Percentiles rank a stretch among this genome's conserved stretches.
Evolutionary conservation across 2,888 invertebrate species (phyloP).

Genomic region (Acanthococcus lagerstroemiae): DNA sequence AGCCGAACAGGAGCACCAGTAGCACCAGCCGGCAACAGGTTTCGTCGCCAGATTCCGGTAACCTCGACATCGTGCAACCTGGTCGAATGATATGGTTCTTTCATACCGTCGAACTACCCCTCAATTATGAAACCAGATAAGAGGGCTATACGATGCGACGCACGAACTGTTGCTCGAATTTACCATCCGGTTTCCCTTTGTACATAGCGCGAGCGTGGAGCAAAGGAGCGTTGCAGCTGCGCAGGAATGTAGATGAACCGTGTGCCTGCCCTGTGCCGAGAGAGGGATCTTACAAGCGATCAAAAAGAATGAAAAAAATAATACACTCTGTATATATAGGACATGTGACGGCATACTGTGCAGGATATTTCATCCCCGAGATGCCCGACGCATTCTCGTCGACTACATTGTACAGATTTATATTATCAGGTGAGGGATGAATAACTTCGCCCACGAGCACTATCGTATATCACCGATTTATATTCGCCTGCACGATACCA

Average conservation of each 20-base stretch:
- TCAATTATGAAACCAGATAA: conserved; percentile 15
- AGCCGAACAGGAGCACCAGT: no score
- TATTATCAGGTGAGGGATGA: no score
- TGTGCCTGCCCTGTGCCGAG: conserved; percentile 3
- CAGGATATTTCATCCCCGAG: no score
- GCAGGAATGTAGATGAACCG: conserved; percentile 12
- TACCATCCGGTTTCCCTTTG: conserved; percentile 18
- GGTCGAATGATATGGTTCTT: background rate
- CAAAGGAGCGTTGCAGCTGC: conserved; percentile 18
- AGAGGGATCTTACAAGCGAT: conserved; percentile 9
- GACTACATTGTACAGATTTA: no score
- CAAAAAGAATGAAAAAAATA: no score
- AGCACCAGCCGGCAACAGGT: background rate
- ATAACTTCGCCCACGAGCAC: no score
- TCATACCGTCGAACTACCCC: conserved; percentile 11
- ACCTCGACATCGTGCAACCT: background rate
- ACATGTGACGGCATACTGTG: conserved; percentile 9
- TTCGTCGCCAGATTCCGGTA: background rate
- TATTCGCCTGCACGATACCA: no score
- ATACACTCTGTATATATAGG: no score
- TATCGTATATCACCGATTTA: no score
- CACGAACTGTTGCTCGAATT: conserved; percentile 21
- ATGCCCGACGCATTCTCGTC: no score
- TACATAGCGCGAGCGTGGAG: no score
- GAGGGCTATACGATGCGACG: background rate